Evolutionary conservation across 2,113 vertebrate species (phyloP), one percentile per base, ranked within the genome.

Genomic region (Bostrychus sinensis): DNA sequence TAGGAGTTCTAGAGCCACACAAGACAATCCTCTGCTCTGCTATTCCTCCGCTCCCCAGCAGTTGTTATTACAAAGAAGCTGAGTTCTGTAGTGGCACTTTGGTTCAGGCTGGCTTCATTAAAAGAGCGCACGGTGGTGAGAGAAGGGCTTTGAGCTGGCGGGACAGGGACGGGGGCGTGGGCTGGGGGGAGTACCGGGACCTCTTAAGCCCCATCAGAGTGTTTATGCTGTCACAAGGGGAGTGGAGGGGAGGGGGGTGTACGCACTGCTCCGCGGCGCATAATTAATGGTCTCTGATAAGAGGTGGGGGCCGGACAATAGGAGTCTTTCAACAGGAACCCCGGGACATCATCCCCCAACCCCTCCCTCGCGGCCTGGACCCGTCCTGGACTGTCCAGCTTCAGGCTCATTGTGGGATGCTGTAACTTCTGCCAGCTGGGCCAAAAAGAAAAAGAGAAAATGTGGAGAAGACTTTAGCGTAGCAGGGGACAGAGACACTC

Each of bases 221-320:
- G 56, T 83, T 76, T 72, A 71, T 80, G 81, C 74, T 78, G 72
- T 72, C 77, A 65, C 56, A 16, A n/a, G n/a, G n/a, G n/a, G n/a
- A n/a, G n/a, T n/a, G n/a, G n/a, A n/a, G 51, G 59, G 68, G 53
- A 62, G 68, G 56, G 51, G 30, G 58, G 61, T 56, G 46, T 16
- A 23, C 16, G 46, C 23, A 28, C 68, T 74, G 93, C 92, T 94
- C 93, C 86, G 75, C 87, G 79, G 93, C 93, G 94, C 94, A 96
- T 96, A 96, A 97, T 97, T 95, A 96, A 98, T 96, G 91, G 92
- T 92, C 92, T 92, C 94, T 94, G 92, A 92, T 94, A 91, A 90
- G 94, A 92, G 90, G 91, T 88, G 88, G 85, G 88, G 85, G 85
- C 64, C 30, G 89, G 93, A 97, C 95, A 98, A 98, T 94, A 93